Conservation (phyloP, 2,113 vertebrate species). For the Rhinichthys klamathensis region DNA sequence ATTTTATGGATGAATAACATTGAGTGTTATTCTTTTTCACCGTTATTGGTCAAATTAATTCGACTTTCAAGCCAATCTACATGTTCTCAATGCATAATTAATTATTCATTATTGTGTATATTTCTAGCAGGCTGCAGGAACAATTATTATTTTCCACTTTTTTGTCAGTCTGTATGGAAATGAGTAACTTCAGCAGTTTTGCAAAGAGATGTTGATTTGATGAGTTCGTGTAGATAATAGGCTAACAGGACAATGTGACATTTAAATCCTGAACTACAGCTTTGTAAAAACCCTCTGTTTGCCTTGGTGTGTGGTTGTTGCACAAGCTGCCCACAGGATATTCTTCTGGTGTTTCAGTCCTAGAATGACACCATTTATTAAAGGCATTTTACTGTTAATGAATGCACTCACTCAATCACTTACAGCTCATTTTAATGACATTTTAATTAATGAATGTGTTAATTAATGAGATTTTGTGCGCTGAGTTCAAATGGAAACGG, state of each 20-base stretch:
- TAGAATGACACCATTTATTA: not conserved
- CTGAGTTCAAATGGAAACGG: slow-evolving; percentile 8
- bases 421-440: slow-evolving; percentile 15
- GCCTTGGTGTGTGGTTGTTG: not conserved
- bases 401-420: not conserved
- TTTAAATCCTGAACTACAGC: slow-evolving; percentile 1
- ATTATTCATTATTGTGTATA: not conserved
- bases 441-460: not conserved
- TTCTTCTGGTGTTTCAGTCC: not conserved
- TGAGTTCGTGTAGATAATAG: slow-evolving; percentile 17
- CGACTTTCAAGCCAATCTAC: not conserved
- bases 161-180: not conserved
- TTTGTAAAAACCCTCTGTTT: not conserved
- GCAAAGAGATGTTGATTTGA: not conserved
- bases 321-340: not conserved
- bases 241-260: slow-evolving; percentile 11
- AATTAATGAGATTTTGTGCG: slow-evolving; percentile 27
- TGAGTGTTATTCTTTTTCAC: not conserved
- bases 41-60: not conserved
- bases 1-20: not conserved
- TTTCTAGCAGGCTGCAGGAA: not conserved
- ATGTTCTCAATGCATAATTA: not conserved
- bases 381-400: not conserved
- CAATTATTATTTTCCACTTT: not conserved
- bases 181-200: not conserved